Evolutionary conservation across 2,113 vertebrate genomes (phyloP), one percentile per base, ranked within the genome.

Genomic region (Proterorhinus semilunaris): DNA sequence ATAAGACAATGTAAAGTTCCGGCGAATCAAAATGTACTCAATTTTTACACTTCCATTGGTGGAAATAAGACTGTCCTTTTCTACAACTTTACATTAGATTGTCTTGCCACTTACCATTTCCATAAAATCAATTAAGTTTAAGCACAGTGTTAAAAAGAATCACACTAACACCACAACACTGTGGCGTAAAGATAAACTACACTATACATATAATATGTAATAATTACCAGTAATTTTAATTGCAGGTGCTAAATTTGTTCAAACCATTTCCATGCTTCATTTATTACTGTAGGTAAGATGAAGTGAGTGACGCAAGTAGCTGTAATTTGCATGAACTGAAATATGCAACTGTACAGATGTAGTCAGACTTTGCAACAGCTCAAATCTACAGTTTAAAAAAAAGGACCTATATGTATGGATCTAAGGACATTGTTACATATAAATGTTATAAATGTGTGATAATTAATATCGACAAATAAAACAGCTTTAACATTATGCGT

Each of bases 261-360:
- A 58, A 61, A 45, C 73, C 51, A 52, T 43, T 48, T 52, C 66
- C 16, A 44, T 55, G 11, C 71, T 67, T 57, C 62, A 62, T 81
- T 74, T 68, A 54, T 66, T 65, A 71, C 69, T 62, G 52, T 55
- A 74, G 64, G 69, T 73, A 76, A 70, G 42, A 53, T 67, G 63
- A 65, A 57, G 57, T 66, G 62, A 57, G 66, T 86, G 83, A 86
- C 81, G 83, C 81, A 84, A 86, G 69, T 53, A 58, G 67, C 50
- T 84, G 85, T 79, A 86, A 87, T 80, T 63, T 74, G 66, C 55
- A 77, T 64, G 69, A 55, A 61, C 57, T 85, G 68, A 79, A 82
- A 79, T 45, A 79, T 84, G 66, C 66, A 87, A 78, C 46, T 76
- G 65, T 57, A 79, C 66, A 69, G 58, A 61, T 65, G 55, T 73